phyloP scores from a whole-genome alignment of 1,140 invertebrate genomes.

The Euschistus heros region DNA sequence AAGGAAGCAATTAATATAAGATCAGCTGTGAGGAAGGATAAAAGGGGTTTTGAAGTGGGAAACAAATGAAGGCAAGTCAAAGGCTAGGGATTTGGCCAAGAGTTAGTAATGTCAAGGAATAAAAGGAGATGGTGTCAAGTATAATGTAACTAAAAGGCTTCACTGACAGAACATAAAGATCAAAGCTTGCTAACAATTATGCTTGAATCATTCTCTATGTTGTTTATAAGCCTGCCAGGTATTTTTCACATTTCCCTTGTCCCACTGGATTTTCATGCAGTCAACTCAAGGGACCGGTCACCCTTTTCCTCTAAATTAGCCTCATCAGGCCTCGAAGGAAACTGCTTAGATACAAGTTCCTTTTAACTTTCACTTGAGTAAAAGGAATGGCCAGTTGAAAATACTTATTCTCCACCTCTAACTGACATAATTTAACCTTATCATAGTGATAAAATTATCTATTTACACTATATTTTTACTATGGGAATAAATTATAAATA shows the following conservation, averaged over 20 bases:
- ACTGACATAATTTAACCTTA: too few species aligned
- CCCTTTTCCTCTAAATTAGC: not conserved
- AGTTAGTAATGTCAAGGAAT: conserved; percentile 5
- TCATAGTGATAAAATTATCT: too few species aligned
- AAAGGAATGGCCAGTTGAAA: too few species aligned
- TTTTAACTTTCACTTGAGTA: too few species aligned
- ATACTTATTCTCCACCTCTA: too few species aligned
- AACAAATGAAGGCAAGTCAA: conserved; percentile 7
- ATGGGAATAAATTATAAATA: too few species aligned
- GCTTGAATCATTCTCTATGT: not conserved
- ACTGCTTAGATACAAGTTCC: not conserved
- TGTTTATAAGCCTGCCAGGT: not conserved
- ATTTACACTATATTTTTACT: too few species aligned
- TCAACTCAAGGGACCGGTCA: too few species aligned
- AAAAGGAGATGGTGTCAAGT: conserved; percentile 9
- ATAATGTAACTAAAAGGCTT: conserved; percentile 8
- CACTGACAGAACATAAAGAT: conserved; percentile 2
- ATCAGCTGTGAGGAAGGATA: conserved; percentile 8
- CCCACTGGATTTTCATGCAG: too few species aligned
- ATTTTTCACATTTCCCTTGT: not conserved
- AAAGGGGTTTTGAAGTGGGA: conserved; percentile 2
- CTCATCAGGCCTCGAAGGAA: not conserved
- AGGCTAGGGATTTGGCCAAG: conserved; percentile 2
- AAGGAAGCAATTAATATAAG: conserved; percentile 10
- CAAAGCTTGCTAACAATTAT: not conserved